Evolutionary conservation across 2,888 invertebrate species (phyloP), one percentile per base, ranked within the genome.

Genomic region (Horisme vitalbata): DNA sequence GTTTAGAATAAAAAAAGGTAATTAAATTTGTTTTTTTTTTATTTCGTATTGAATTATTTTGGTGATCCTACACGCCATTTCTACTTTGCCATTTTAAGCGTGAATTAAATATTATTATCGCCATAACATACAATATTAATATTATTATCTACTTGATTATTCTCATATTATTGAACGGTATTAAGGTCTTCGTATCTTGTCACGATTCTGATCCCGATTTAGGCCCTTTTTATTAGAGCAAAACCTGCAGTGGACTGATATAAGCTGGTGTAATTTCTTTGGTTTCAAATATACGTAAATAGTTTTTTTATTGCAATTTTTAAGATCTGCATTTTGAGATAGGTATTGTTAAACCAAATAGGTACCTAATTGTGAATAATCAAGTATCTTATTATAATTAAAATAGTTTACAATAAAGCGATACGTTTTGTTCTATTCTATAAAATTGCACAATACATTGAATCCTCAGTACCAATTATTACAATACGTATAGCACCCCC

Each of bases 61-160:
- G n/a, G n/a, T n/a, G n/a, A n/a, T 21, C 3, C 3, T 21, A 24
- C 23, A 23, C n/a, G 1, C 10, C 10, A 4, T 10, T 10, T 24
- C 20, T 41, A 41, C 13, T 26, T 30, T 27, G 56, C 63, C 47
- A 36, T 48, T 41, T 32, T 33, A 45, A 41, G 49, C 49, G 44
- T 49, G 39, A 30, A 55, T 52, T 51, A 43, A 35, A 51, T 61
- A 57, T 50, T 55, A n/a, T 44, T 38, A 39, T 21, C 31, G 27
- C 38, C 43, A 27, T 36, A 32, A 32, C 26, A 31, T 30, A 39
- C 8, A 32, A 24, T 24, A 41, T 15, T 18, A 32, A 24, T 31
- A 32, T 26, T 23, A 26, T n/a, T 32, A 33, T 4, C 10, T 13
- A 10, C 9, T 36, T 38, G 39, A 44, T 27, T 28, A 49, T 44